Evolutionary conservation across 2,113 vertebrate species (phyloP).

Genomic region (Falcunculus frontatus): DNA sequence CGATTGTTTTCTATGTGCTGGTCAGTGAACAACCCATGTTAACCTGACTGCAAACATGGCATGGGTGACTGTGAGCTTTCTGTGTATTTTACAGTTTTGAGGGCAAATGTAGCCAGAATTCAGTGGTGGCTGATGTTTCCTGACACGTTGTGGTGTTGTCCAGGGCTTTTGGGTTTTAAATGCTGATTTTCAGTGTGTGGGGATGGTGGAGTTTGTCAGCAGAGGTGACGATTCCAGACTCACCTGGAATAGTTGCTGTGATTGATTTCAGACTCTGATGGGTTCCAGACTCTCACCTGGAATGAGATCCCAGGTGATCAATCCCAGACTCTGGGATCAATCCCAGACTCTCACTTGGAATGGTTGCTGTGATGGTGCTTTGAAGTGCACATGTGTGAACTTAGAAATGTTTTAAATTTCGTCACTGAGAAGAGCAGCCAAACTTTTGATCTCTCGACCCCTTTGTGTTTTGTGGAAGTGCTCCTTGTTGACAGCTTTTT

Average conservation of each 20-base stretch:
- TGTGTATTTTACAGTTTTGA: fast-evolving
- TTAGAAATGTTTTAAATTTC: neutral
- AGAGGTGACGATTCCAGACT: neutral
- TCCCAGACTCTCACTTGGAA: neutral
- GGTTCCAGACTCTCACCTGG: neutral
- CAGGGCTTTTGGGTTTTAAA: neutral
- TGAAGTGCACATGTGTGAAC: neutral
- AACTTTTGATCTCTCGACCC: neutral
- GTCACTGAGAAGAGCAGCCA: neutral
- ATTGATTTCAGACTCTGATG: neutral
- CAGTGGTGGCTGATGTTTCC: neutral
- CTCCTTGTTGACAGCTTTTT: neutral
- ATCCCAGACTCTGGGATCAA: neutral
- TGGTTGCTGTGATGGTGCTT: neutral
- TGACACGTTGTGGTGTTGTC: neutral
- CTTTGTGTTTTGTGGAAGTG: neutral
- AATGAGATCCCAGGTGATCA: fast-evolving
- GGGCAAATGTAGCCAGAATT: neutral
- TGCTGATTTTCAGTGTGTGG: neutral
- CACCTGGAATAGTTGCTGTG: neutral
- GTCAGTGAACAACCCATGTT: neutral
- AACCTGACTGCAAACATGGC: fast-evolving
- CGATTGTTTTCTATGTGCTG: neutral
- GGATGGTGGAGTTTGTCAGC: neutral
- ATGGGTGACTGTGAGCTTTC: fast-evolving